phyloP scores from a whole-genome alignment of 2,113 vertebrate species.

The Heptranchias perlo region DNA sequence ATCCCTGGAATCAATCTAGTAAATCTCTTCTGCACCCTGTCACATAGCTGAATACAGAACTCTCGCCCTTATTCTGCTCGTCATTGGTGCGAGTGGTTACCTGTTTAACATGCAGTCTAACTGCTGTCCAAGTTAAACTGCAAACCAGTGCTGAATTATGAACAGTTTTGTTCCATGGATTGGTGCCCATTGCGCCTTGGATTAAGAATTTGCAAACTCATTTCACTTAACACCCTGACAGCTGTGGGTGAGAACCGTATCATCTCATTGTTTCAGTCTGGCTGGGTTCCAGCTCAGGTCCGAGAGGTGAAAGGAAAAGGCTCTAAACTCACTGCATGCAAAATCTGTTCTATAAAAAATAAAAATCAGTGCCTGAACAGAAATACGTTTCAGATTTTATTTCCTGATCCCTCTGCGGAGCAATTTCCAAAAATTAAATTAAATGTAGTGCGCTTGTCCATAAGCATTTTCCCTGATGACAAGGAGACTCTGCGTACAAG shows the following conservation, averaged over 20 bases:
- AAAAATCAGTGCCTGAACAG: background rate
- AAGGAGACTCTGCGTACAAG: background rate
- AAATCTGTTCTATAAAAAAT: background rate
- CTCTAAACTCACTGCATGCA: background rate
- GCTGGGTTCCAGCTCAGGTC: background rate
- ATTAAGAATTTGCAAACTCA: too few relatives aligned
- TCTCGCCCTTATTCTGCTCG: too few relatives aligned
- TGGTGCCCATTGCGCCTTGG: too few relatives aligned
- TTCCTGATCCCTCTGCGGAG: background rate
- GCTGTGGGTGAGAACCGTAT: background rate
- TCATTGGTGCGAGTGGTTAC: background rate
- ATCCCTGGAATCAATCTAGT: too few relatives aligned
- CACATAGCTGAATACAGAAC: too few relatives aligned
- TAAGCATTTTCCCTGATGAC: background rate
- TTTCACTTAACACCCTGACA: background rate
- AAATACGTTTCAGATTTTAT: background rate
- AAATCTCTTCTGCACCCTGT: too few relatives aligned
- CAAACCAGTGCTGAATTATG: background rate
- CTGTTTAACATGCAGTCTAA: background rate
- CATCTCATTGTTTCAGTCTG: background rate
- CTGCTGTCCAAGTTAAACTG: background rate
- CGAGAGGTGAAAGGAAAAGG: background rate
- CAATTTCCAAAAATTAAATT: background rate
- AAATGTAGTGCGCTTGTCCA: background rate
- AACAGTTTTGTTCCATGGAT: background rate